phyloP scores from a whole-genome alignment of 1,140 invertebrate species.

The Drosophila santomea region DNA sequence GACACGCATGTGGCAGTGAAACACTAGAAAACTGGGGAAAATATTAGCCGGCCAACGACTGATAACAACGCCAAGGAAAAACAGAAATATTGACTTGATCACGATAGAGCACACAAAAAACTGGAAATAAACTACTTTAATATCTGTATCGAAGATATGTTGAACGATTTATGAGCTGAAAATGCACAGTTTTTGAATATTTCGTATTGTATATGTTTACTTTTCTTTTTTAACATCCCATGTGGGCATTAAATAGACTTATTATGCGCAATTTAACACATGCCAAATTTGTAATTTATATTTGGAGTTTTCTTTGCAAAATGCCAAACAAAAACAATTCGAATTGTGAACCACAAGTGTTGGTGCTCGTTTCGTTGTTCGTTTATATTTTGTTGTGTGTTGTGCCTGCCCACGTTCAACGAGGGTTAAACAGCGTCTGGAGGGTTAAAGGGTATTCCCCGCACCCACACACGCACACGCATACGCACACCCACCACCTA shows the following conservation, averaged over 20 bases:
- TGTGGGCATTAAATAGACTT: too few species aligned
- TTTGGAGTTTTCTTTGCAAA: neutral
- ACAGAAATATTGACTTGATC: constrained; percentile 5
- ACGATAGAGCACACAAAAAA: constrained; percentile 16
- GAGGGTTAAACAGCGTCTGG: constrained; percentile 40
- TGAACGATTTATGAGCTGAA: too few species aligned
- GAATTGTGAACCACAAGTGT: constrained; percentile 19
- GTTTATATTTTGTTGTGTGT: neutral
- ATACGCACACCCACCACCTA: neutral
- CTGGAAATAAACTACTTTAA: neutral
- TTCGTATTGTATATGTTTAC: too few species aligned
- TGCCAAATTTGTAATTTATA: neutral
- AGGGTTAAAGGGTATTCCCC: constrained; percentile 37
- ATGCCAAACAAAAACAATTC: constrained; percentile 9
- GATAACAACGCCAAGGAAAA: constrained; percentile 17
- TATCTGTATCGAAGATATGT: too few species aligned
- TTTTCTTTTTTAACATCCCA: too few species aligned
- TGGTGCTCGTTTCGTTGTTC: neutral
- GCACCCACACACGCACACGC: neutral
- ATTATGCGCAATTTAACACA: too few species aligned
- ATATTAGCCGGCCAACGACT: constrained; percentile 18
- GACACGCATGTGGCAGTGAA: constrained; percentile 38
- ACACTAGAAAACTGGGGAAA: neutral
- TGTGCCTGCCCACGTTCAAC: constrained; percentile 24
- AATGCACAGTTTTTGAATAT: too few species aligned